Evolutionary conservation across 2,113 vertebrate species (phyloP), one percentile per base, ranked within the genome.

Genomic region (Danionella cerebrum): DNA sequence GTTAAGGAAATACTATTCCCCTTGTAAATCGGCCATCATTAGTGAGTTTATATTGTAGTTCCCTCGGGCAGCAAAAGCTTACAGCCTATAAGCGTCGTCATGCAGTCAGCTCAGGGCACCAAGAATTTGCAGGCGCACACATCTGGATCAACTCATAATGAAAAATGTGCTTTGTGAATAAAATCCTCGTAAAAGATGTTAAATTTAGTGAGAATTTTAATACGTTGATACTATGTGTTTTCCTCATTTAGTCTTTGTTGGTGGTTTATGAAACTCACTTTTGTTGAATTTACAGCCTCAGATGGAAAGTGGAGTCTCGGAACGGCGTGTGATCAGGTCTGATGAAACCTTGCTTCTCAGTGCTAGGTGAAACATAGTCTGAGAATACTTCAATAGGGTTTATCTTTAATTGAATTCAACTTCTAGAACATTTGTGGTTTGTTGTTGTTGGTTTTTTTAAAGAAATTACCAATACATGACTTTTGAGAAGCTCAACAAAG

Each of bases 1-100:
- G 74, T 63, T 73, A 44, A 67, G 66, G 29, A 35, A 54, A 65
- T 62, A 52, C 24, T 72, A 62, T 72, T 65, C 27, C 63, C 21
- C 29, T 55, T 10, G 39, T 44, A 18, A 50, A 59, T 44, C 62
- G 57, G 53, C 59, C 66, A 47, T 65, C 36, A 24, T 51, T 45
- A 42, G 70, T 47, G 18, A 21, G 62, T 67, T 60, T 70, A 70
- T 39, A 45, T 65, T 65, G 35, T 60, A 35, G 59, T 53, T 39
- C 60, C 29, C 22, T 14, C 16, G 45, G 36, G 14, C 53, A n/a
- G 11, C 16, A 44, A 65, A 58, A 24, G 47, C 25, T 70, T 52
- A 44, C 25, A 31, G 45, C 11, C 65, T 45, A 70, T 27, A 22
- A 54, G 22, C 66, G 4, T n/a, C n/a, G n/a, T 42, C 33, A 35